Evolutionary conservation across 2,888 invertebrate species (phyloP).

Genomic region (Lacanobia wlatinum): DNA sequence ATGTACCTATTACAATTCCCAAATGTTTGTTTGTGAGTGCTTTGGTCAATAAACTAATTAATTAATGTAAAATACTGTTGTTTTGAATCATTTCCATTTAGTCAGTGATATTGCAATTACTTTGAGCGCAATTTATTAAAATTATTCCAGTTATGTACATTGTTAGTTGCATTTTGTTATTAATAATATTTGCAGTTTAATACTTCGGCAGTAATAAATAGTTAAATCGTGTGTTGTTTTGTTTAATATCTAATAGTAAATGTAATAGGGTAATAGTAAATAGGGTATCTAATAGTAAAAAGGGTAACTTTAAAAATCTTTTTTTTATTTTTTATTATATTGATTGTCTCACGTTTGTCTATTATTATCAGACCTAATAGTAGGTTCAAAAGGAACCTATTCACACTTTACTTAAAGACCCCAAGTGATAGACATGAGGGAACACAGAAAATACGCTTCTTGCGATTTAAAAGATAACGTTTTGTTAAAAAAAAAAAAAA

Average conservation of each 20-base stretch:
- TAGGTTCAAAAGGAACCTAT: too few species aligned
- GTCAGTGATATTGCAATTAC: not conserved
- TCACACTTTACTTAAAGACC: too few species aligned
- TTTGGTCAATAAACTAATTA: slow-evolving; percentile 56
- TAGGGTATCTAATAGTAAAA: not conserved
- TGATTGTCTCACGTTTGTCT: too few species aligned
- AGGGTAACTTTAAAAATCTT: too few species aligned
- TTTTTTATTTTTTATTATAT: too few species aligned
- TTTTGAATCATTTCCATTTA: slow-evolving; percentile 32
- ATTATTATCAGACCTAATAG: too few species aligned
- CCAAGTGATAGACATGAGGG: too few species aligned
- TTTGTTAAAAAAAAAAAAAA: too few species aligned
- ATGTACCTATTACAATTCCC: not conserved
- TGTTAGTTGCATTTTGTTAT: not conserved
- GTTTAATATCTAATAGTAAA: not conserved
- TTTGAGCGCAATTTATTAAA: slow-evolving; percentile 1
- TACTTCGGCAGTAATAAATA: not conserved
- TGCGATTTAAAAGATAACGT: too few species aligned
- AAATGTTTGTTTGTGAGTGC: slow-evolving; percentile 40
- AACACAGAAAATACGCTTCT: too few species aligned
- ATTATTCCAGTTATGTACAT: not conserved
- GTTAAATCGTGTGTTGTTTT: not conserved
- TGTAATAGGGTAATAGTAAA: too few species aligned
- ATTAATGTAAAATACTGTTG: slow-evolving; percentile 26
- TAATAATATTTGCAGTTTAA: not conserved